Evolutionary conservation across 2,113 vertebrate species (phyloP).

Genomic region (Urocynchramus pylzowi): DNA sequence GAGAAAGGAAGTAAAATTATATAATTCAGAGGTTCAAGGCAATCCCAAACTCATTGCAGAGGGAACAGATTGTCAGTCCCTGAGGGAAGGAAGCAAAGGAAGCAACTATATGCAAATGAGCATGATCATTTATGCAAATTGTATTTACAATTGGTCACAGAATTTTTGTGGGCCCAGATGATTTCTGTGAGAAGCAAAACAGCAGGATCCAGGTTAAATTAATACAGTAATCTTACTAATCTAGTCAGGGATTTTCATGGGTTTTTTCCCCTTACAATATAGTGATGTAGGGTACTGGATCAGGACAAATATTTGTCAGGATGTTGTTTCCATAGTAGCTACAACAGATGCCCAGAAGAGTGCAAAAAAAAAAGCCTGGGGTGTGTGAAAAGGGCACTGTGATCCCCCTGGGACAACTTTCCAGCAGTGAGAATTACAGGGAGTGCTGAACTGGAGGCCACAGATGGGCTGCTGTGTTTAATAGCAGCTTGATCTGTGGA

Average conservation of each 20-base stretch:
- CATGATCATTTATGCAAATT: slow-evolving; percentile 3
- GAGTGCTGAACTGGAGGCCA: neutral
- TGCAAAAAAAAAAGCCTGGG: neutral
- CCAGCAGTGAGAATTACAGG: neutral
- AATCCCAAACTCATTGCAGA: neutral
- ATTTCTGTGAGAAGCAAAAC: neutral
- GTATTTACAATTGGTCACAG: slow-evolving; percentile 5
- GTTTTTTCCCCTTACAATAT: neutral
- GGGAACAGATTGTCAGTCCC: slow-evolving; percentile 41
- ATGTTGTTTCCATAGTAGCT: neutral
- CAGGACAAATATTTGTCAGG: neutral
- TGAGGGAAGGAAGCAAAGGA: slow-evolving; percentile 3
- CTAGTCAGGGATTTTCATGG: neutral
- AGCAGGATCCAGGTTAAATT: neutral
- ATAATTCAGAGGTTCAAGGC: neutral
- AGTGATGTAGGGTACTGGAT: neutral
- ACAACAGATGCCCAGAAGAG: neutral
- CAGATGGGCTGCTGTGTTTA: neutral
- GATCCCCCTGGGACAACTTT: neutral
- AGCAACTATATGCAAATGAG: slow-evolving; percentile 22
- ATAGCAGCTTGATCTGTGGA: neutral
- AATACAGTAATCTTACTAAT: neutral
- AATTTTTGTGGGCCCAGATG: neutral
- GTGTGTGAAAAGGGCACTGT: neutral
- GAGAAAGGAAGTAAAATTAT: neutral